A percentile compares a stretch with the other conserved stretches of the same genome.
Conservation (phyloP, 1,140 invertebrate genomes). For the Bathynomus jamesi region DNA sequence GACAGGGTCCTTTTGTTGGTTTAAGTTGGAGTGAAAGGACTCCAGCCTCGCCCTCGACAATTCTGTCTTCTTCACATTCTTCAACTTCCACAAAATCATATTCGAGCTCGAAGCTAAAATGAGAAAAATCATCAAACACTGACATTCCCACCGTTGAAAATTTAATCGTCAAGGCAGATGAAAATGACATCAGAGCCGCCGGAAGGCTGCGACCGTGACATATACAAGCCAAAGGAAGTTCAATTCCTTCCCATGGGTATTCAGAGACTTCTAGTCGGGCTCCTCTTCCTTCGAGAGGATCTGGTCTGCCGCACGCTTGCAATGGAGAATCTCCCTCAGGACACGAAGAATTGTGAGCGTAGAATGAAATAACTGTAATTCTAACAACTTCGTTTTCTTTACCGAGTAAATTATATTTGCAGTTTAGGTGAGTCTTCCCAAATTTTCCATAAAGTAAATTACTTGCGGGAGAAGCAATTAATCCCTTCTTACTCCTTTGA, state of each 20-base stretch:
- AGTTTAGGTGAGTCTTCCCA: slow-evolving; percentile 27
- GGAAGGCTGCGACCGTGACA: slow-evolving; percentile 27
- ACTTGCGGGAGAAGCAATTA: slow-evolving; percentile 31
- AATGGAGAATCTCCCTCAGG: slow-evolving; percentile 25
- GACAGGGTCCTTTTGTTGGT: slow-evolving; percentile 28
- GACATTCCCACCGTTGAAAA: slow-evolving; percentile 33
- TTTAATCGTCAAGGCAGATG: slow-evolving; percentile 32
- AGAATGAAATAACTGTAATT: slow-evolving; percentile 35
- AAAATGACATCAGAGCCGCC: slow-evolving; percentile 33
- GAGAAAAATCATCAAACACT: slow-evolving; percentile 35
- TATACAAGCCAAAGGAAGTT: slow-evolving; percentile 30
- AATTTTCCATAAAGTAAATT: slow-evolving; percentile 35
- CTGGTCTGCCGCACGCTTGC: slow-evolving; percentile 30
- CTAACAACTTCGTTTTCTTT: slow-evolving; percentile 29
- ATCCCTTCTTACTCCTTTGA: slow-evolving; percentile 34
- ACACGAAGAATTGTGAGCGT: slow-evolving; percentile 34
- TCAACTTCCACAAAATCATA: slow-evolving; percentile 35
- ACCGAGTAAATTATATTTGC: slow-evolving; percentile 30
- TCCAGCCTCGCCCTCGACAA: slow-evolving; percentile 29
- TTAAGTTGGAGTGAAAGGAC: slow-evolving; percentile 25
- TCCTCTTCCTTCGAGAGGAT: slow-evolving; percentile 27
- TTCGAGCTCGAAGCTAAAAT: slow-evolving; percentile 34
- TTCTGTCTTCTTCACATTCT: slow-evolving; percentile 29
- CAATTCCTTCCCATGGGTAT: slow-evolving; percentile 30
- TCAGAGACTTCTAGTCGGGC: slow-evolving; percentile 33